Evolutionary conservation across 2,888 invertebrate species (phyloP).

Genomic region (Busseola fusca): DNA sequence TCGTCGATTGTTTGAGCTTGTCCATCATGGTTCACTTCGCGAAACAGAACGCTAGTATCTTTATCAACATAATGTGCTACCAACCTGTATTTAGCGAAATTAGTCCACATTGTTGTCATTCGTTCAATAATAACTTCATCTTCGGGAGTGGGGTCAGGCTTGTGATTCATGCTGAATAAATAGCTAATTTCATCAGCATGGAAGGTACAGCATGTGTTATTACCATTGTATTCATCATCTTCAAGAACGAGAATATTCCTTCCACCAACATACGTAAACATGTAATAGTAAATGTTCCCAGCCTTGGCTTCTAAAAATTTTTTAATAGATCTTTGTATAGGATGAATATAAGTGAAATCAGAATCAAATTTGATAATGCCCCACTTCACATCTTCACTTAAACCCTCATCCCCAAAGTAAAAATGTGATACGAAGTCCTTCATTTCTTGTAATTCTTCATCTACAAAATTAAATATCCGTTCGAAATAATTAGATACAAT

Average conservation of each 20-base stretch:
- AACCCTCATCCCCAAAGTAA: constrained; percentile 71
- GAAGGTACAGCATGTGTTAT: constrained; percentile 55
- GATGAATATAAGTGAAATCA: constrained; percentile 71
- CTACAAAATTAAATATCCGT: constrained; percentile 58
- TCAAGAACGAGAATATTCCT: constrained; percentile 55
- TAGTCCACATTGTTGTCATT: constrained; percentile 80
- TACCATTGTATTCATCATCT: constrained; percentile 46
- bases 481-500: constrained; percentile 57
- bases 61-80: constrained; percentile 14
- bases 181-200: constrained; percentile 77
- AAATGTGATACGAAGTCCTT: constrained; percentile 64
- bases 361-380: constrained; percentile 70
- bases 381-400: constrained; percentile 54
- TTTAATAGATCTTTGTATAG: constrained; percentile 67
- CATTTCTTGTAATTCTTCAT: constrained; percentile 59
- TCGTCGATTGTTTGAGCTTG: neutral
- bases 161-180: constrained; percentile 65
- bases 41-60: neutral
- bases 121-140: constrained; percentile 73
- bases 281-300: constrained; percentile 70
- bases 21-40: neutral
- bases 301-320: constrained; percentile 66
- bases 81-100: constrained; percentile 79
- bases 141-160: constrained; percentile 51
- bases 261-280: constrained; percentile 68